Evolutionary conservation across 2,888 invertebrate genomes (phyloP), one percentile per base, ranked within the genome.

Genomic region (Steinernema hermaphroditum): DNA sequence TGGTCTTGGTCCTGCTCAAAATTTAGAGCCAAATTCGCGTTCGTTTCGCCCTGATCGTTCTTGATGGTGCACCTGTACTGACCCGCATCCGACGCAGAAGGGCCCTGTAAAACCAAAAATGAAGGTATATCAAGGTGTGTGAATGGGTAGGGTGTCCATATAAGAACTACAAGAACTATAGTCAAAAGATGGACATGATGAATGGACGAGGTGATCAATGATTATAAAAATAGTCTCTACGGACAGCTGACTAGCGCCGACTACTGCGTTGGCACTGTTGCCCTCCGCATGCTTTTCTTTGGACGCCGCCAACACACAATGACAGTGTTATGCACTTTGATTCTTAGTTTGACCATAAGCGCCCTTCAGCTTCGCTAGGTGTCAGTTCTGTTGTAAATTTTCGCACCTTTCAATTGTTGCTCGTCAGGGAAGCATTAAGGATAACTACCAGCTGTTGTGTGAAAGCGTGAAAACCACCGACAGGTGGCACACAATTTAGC

Each of bases 51-150:
- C 87, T 93, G 91, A 86, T 92, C 91, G 89, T 96, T 97, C 88
- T 94, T 95, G 85, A 96, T 94, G 87, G 94, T 95, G 88, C 97
- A 96, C 89, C 96, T 96, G 90, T 97, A 98, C 77, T 96, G 90
- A 81, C 97, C 98, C 83, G 96, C 96, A 89, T 98, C 97, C 86
- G 93, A 93, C 78, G 94, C 91, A 86, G 93, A 93, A 79, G 96
- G 95, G 89, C 95, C 94, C 93, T 93, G 85, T 44, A 88, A 87
- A 16, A 37, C 16, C n/a, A 50, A 16, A 12, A 14, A 44, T 74
- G 14, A 27, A 2, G 16, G 4, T 4, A 37, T 37, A 37, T 37
- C 12, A 4, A 12, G 12, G 37, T 8, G 37, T 37, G 37, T 37
- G 37, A 37, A 37, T 37, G 37, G 4, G 6, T 12, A 12, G 37